Conservation (phyloP, 2,113 vertebrate genomes). For the Anguilla japonica region DNA sequence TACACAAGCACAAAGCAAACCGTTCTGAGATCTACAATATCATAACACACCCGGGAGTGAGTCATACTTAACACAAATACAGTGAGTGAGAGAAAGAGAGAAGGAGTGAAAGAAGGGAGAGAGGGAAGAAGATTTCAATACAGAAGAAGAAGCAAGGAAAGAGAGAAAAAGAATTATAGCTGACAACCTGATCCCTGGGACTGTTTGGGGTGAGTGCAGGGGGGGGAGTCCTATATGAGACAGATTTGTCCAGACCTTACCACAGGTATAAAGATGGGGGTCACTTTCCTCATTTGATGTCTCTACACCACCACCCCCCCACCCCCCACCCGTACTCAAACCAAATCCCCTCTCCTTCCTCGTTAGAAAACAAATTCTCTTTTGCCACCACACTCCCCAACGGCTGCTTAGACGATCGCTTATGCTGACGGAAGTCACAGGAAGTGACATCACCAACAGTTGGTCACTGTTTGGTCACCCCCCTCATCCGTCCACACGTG, state of each 20-base stretch:
- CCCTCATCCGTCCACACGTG: background rate
- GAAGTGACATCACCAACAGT: background rate
- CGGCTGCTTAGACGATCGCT: background rate
- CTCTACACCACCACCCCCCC: constrained; percentile 17
- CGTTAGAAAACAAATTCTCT: background rate
- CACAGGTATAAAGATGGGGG: constrained; percentile 39
- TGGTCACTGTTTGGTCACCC: background rate
- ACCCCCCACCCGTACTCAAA: background rate
- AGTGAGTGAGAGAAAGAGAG: constrained; percentile 13
- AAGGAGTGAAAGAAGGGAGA: background rate
- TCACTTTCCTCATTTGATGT: constrained; percentile 12
- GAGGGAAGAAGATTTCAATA: constrained; percentile 1
- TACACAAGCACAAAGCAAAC: constrained; percentile 66
- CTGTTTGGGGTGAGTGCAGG: no score
- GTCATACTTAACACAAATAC: constrained; percentile 48
- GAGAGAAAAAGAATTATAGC: background rate
- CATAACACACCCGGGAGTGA: constrained; percentile 54
- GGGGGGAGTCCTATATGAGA: background rate
- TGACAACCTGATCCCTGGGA: background rate
- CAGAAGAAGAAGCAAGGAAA: background rate
- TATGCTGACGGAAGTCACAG: background rate
- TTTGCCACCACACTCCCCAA: background rate
- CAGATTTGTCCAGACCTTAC: background rate
- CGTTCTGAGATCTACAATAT: constrained; percentile 50
- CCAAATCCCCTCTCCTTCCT: background rate